Conservation (phyloP, 1,140 invertebrate genomes). For the Drosophila jambulina region DNA sequence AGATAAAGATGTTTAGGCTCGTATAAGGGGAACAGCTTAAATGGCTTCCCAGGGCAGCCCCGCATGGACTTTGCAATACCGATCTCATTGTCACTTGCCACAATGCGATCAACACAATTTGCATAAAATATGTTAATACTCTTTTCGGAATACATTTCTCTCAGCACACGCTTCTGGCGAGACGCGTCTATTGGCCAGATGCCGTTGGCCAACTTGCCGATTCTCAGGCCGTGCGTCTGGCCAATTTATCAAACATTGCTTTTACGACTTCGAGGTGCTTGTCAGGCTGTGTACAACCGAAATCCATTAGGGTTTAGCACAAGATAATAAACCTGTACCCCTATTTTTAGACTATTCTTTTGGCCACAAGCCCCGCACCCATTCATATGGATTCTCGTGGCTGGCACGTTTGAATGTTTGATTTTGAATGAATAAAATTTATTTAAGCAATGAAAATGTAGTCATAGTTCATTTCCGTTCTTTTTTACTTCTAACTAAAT, state of each 20-base stretch:
- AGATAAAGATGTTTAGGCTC: constrained; percentile 2
- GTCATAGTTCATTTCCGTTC: constrained; percentile 9
- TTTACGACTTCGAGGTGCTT: constrained; percentile 58
- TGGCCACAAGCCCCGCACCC: constrained; percentile 22
- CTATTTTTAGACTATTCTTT: constrained; percentile 45
- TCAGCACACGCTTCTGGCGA: constrained; percentile 32
- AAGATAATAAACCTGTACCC: constrained; percentile 46
- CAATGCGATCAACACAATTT: constrained; percentile 30
- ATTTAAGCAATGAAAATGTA: constrained; percentile 5
- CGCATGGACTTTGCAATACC: constrained; percentile 32
- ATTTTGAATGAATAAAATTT: constrained; percentile 4
- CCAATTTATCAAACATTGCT: constrained; percentile 57
- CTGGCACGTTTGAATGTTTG: constrained; percentile 22
- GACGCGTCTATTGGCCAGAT: constrained; percentile 17
- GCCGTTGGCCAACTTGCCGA: constrained; percentile 29
- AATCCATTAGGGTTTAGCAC: constrained; percentile 62
- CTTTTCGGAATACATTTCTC: constrained; percentile 39
- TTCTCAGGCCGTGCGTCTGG: constrained; percentile 40
- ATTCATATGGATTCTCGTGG: constrained; percentile 30
- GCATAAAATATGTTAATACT: constrained; percentile 42
- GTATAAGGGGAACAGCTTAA: constrained; percentile 27
- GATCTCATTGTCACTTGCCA: constrained; percentile 37
- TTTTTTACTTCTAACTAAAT: background rate
- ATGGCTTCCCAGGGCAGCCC: constrained; percentile 37
- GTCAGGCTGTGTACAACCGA: constrained; percentile 49